Evolutionary conservation across 1,140 invertebrate species (phyloP), one percentile per base, ranked within the genome.

Genomic region (Heliconius hewitsoni): DNA sequence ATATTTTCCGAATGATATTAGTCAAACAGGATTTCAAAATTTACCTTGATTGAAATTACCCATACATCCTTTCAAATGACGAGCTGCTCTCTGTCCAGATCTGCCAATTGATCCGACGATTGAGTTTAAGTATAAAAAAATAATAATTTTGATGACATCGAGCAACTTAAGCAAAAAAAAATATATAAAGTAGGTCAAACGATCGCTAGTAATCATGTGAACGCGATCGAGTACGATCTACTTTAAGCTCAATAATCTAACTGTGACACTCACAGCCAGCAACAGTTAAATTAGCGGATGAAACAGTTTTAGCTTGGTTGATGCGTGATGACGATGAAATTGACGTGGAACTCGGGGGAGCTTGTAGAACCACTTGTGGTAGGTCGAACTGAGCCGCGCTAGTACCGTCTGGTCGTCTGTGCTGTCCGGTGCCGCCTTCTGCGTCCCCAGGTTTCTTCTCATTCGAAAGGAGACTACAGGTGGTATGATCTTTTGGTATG

Each of bases 311-410:
- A 92, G 89, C 88, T 90, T 86, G 87, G 81, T 91, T 89, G 87
- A 93, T 91, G 89, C 94, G 95, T 95, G 95, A 95, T 95, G 96
- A 95, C 94, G 95, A 95, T 94, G 95, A 95, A 89, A 88, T 91
- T 89, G 91, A 91, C 95, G 95, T 96, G 95, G 96, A 96, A 89
- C 95, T 95, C 94, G 95, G 94, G 92, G 95, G 95, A 95, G 96
- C 96, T 96, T 97, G 96, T 94, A 97, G 96, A 92, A 96, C 96
- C 95, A 97, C 96, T 95, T 96, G 96, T 94, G 96, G 96, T 87
- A 96, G 95, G 88, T 93, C 93, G 89, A 91, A 94, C 82, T 91
- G 91, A 90, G 85, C 94, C 87, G 91, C 91, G 85, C 83, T 91
- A 95, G 94, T 91, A 95, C 95, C 95, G 95, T 95, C 95, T 87